These are phyloP conservation scores for Mercenaria mercenaria DNA, from an alignment of 1,140 invertebrate genomes.

Conservation along the genomic window DNA sequence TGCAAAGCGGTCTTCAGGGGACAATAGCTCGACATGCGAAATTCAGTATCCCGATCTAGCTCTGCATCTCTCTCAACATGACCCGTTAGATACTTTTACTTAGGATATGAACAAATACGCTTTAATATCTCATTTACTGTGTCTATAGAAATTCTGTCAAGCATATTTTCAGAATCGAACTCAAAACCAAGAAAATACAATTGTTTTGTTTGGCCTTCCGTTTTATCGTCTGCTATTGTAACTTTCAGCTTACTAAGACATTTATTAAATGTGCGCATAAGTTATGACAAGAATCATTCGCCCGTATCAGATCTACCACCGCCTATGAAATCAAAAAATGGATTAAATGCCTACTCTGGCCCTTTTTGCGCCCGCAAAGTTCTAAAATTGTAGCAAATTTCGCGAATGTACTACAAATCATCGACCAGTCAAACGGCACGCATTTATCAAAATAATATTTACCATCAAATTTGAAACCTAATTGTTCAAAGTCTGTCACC, in stretches of 20 bases:
- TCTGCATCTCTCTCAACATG: conserved; percentile 52
- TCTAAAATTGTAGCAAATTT: conserved; percentile 33
- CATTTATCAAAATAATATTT: too few relatives aligned
- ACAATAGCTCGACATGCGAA: too few relatives aligned
- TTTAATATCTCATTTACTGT: conserved; percentile 53
- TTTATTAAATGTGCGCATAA: background rate
- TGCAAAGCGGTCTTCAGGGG: conserved; percentile 47
- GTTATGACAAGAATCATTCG: background rate
- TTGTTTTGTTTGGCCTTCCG: conserved; percentile 33
- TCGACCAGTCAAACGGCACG: conserved; percentile 21
- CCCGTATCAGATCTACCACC: too few relatives aligned
- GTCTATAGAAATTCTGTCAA: conserved; percentile 27
- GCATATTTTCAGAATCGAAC: background rate
- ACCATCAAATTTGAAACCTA: too few relatives aligned
- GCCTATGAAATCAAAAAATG: conserved; percentile 33
- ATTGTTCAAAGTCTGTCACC: conserved; percentile 31
- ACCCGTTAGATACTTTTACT: background rate
- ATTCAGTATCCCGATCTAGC: conserved; percentile 57
- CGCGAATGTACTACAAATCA: conserved; percentile 26
- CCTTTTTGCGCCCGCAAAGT: background rate
- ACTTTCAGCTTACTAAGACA: background rate
- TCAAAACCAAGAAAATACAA: conserved; percentile 59
- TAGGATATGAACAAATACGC: background rate
- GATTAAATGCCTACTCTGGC: background rate
- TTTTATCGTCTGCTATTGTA: conserved; percentile 52